These are phyloP conservation scores for Hepsetus odoe DNA, from an alignment of 2,113 vertebrate species.

Conservation along the genomic window DNA sequence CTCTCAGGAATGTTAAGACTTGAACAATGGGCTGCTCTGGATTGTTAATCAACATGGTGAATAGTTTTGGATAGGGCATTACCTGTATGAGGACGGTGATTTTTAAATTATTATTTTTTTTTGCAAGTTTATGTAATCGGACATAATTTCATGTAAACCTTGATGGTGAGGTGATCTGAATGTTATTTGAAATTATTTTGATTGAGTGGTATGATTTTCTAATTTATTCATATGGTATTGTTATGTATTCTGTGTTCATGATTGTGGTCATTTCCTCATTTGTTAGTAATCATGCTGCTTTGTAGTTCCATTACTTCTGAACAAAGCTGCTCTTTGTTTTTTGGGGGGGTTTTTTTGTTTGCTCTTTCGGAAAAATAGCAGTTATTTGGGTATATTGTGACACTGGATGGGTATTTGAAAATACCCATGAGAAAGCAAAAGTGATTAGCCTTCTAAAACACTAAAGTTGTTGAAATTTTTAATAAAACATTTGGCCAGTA, in stretches of 20 bases:
- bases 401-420: no score
- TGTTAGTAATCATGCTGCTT: neutral
- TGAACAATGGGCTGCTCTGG: conserved; percentile 58
- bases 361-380: neutral
- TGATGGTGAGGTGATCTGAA: conserved; percentile 53
- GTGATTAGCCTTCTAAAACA: no score
- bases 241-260: conserved; percentile 18
- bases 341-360: no score
- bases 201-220: conserved; percentile 26
- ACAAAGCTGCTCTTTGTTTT: conserved; percentile 9
- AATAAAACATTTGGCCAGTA: no score
- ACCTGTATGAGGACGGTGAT: no score
- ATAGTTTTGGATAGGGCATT: neutral
- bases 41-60: conserved; percentile 58
- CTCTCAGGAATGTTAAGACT: conserved; percentile 72
- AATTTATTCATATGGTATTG: conserved; percentile 31
- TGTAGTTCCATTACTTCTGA: conserved; percentile 2
- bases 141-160: conserved; percentile 19
- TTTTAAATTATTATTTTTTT: neutral
- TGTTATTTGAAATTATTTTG: conserved; percentile 33
- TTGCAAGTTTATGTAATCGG: conserved; percentile 8
- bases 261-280: conserved; percentile 23
- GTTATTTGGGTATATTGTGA: neutral
- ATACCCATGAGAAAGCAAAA: no score
- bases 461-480: no score